phyloP scores from a whole-genome alignment of 1,140 invertebrate genomes.

The Camponotus floridanus region DNA sequence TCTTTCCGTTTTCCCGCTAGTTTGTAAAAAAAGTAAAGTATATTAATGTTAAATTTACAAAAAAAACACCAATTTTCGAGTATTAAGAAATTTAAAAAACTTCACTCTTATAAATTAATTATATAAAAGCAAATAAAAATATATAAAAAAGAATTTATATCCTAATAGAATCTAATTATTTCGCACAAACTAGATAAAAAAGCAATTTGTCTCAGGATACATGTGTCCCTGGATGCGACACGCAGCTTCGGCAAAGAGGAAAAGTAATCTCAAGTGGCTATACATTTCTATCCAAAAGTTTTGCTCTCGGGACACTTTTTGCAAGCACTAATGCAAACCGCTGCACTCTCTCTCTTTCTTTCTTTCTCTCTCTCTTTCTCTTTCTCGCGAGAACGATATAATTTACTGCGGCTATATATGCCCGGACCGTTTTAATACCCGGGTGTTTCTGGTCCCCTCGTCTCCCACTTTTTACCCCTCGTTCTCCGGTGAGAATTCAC shows the following conservation, averaged over 20 bases:
- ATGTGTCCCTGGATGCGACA: conserved; percentile 40
- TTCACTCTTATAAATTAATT: conserved; percentile 20
- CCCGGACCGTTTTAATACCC: conserved; percentile 78
- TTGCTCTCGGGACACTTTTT: conserved; percentile 45
- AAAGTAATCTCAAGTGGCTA: conserved; percentile 75
- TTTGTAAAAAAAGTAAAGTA: not conserved
- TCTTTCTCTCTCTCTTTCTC: no score
- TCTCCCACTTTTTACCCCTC: conserved; percentile 37
- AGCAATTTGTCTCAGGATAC: conserved; percentile 44
- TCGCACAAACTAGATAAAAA: not conserved
- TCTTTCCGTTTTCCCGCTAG: not conserved
- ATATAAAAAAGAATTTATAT: not conserved
- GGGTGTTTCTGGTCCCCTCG: conserved; percentile 39
- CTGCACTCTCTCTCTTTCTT: not conserved
- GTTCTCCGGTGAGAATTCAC: conserved; percentile 72
- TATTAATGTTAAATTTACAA: not conserved
- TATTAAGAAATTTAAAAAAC: not conserved
- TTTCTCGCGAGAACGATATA: conserved; percentile 76
- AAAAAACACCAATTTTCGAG: not conserved
- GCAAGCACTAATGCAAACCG: conserved; percentile 43
- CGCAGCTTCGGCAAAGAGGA: conserved; percentile 46
- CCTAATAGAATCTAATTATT: conserved; percentile 27
- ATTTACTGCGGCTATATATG: conserved; percentile 78
- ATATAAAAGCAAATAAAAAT: not conserved
- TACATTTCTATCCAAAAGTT: conserved; percentile 70